Conservation (phyloP, 2,113 vertebrate genomes). For the Nannobrachium achirus region DNA sequence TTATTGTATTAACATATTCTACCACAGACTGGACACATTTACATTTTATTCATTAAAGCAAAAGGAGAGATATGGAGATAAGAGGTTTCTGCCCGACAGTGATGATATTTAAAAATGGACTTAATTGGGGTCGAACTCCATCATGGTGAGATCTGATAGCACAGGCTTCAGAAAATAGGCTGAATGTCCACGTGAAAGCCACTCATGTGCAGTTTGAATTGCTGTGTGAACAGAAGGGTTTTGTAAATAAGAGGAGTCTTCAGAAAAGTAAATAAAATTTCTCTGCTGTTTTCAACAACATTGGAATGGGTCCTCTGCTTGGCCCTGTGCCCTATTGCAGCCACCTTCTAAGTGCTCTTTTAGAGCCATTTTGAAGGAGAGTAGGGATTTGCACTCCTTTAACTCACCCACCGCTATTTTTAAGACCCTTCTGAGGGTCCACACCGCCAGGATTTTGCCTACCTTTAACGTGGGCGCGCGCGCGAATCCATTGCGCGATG, state of each 20-base stretch:
- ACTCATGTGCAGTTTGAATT: constrained; percentile 27
- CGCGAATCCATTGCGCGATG: too few species aligned
- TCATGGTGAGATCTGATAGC: neutral
- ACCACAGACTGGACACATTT: too few species aligned
- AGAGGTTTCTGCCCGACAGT: neutral
- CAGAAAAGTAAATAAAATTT: neutral
- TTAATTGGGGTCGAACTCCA: constrained; percentile 34
- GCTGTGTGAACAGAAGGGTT: neutral
- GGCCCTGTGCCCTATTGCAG: neutral
- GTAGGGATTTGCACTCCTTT: too few species aligned
- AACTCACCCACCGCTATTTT: too few species aligned
- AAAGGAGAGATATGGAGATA: neutral
- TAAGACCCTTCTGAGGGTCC: too few species aligned
- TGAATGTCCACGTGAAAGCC: constrained; percentile 22
- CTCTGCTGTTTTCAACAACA: constrained; percentile 14
- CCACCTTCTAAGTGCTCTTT: too few species aligned
- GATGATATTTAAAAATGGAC: constrained; percentile 15
- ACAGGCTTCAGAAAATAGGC: constrained; percentile 12
- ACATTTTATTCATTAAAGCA: too few species aligned
- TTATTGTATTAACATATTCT: too few species aligned
- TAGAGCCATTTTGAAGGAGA: constrained; percentile 7
- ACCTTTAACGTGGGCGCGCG: too few species aligned
- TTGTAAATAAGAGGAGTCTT: constrained; percentile 2
- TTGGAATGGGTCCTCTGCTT: constrained; percentile 9
- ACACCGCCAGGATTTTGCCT: too few species aligned